Percentiles rank a stretch among this genome's conserved stretches.
Evolutionary conservation across 2,888 invertebrate species (phyloP).

Genomic region (Tipula vernalis): DNA sequence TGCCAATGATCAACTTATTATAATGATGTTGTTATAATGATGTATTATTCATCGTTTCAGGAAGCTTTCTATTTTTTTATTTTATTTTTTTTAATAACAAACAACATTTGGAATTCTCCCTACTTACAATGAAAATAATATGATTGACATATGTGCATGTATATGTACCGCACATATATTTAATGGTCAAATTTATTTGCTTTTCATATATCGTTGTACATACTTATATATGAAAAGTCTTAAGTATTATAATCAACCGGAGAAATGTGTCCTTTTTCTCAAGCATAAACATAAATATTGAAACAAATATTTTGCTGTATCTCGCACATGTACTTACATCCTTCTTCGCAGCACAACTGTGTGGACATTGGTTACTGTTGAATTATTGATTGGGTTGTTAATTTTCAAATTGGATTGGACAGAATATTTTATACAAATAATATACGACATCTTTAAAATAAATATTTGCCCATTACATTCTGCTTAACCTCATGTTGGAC

Average conservation of each 20-base stretch:
- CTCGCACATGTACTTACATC: background rate
- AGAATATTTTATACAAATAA: background rate
- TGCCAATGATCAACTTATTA: background rate
- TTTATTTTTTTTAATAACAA: background rate
- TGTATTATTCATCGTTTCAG: background rate
- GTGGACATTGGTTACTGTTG: background rate
- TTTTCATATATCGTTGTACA: background rate
- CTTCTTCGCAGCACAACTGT: background rate
- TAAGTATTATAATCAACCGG: background rate
- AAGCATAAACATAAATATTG: background rate
- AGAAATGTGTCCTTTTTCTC: background rate
- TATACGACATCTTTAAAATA: background rate
- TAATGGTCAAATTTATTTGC: background rate
- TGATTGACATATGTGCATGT: background rate
- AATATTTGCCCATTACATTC: background rate
- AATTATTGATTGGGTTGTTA: background rate
- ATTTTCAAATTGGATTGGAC: background rate
- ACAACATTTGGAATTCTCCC: background rate
- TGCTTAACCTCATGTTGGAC: background rate
- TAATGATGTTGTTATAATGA: background rate
- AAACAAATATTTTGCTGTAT: background rate
- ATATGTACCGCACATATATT: too few species aligned
- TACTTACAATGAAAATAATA: background rate
- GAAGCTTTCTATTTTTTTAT: background rate
- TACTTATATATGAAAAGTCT: background rate